These are phyloP conservation scores for Corella eumyota DNA, from an alignment of 23 tunicate genomes.

Conservation along the genomic window DNA sequence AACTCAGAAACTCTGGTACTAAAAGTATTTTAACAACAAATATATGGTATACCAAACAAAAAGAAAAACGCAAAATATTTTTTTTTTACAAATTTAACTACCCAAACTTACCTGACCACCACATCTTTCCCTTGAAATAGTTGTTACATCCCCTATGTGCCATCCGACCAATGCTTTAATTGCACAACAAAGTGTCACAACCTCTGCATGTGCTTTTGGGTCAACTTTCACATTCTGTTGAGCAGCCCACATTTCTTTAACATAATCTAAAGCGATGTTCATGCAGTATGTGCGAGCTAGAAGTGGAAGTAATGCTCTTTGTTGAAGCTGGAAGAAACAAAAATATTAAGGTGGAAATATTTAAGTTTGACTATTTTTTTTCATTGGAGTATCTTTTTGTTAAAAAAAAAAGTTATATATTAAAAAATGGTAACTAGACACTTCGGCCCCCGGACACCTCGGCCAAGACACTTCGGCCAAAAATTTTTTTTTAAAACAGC, in stretches of 20 bases:
- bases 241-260: conserved; percentile 79
- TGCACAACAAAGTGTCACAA: conserved; percentile 76
- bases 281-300: conserved; percentile 94
- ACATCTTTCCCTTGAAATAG: conserved; percentile 71
- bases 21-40: too few relatives aligned
- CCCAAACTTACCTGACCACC: conserved; percentile 76
- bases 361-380: not conserved
- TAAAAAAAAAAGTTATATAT: too few relatives aligned
- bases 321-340: conserved; percentile 50
- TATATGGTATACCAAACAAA: too few relatives aligned
- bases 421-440: too few relatives aligned
- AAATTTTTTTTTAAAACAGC: too few relatives aligned
- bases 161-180: conserved; percentile 93
- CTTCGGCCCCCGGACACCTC: too few relatives aligned
- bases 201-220: conserved; percentile 46
- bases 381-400: too few relatives aligned
- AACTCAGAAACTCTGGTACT: too few relatives aligned
- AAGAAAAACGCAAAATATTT: too few relatives aligned
- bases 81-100: too few relatives aligned
- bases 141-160: conserved; percentile 80
- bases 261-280: conserved; percentile 71
- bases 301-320: conserved; percentile 76
- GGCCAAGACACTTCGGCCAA: too few relatives aligned
- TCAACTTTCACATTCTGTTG: conserved; percentile 20
- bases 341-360: not conserved